phyloP scores from a whole-genome alignment of 1,140 invertebrate genomes.

The Nasonia vitripennis region DNA sequence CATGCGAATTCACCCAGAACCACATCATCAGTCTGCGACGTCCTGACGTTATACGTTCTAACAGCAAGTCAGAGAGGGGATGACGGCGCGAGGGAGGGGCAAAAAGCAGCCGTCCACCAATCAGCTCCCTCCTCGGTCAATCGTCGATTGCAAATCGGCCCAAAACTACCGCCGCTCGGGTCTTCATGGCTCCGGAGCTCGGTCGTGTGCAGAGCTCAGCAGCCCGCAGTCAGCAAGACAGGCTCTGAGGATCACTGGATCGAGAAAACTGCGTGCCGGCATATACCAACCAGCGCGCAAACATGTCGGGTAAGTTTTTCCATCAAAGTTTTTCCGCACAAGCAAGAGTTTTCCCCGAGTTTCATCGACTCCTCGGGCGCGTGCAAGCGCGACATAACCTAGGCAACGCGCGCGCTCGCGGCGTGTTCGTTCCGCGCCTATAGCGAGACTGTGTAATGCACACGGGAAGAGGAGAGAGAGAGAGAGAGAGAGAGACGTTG shows the following conservation, averaged over 20 bases:
- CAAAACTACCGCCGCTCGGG: not conserved
- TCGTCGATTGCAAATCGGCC: not conserved
- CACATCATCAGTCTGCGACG: too few relatives aligned
- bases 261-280: not conserved
- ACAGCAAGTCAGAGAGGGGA: too few relatives aligned
- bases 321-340: not conserved
- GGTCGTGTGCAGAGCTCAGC: conserved; percentile 35
- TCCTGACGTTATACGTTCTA: too few relatives aligned
- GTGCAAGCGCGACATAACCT: not conserved
- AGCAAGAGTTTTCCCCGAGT: not conserved
- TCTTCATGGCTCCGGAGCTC: conserved; percentile 50
- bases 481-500: not conserved
- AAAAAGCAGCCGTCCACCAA: not conserved
- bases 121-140: not conserved
- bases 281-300: not conserved
- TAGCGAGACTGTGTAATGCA: not conserved
- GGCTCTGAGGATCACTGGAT: not conserved
- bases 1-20: not conserved
- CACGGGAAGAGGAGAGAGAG: not conserved
- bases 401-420: conserved; percentile 19
- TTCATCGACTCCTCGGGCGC: not conserved
- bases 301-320: conserved; percentile 39
- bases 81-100: not conserved
- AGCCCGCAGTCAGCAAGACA: not conserved
- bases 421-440: conserved; percentile 4